Conservation (phyloP, 2,113 vertebrate genomes). For the Lepidothrix coronata region DNA sequence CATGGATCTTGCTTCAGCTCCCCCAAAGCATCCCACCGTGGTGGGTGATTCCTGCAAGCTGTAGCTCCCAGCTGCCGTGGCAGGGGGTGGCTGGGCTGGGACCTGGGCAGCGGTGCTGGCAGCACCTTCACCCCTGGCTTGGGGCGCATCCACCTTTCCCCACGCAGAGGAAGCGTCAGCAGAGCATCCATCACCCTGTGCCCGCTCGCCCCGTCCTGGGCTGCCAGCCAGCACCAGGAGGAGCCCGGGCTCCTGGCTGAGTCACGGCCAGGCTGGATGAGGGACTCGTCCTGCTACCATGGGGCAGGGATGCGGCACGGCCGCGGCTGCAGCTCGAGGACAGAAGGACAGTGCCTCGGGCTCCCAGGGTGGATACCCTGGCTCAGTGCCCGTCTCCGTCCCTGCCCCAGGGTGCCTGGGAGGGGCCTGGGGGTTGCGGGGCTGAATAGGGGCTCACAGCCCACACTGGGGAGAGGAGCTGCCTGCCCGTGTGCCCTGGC, state of each 20-base stretch:
- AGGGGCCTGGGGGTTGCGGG: fast-evolving
- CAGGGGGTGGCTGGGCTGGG: neutral
- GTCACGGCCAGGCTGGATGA: neutral
- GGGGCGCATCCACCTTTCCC: neutral
- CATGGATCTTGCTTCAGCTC: fast-evolving
- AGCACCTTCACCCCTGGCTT: neutral
- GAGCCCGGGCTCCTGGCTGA: neutral
- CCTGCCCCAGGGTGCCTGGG: neutral
- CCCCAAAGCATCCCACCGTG: fast-evolving
- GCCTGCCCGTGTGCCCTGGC: neutral
- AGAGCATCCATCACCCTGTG: conserved; percentile 15
- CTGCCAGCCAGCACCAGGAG: neutral
- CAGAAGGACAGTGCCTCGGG: fast-evolving
- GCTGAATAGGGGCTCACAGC: neutral
- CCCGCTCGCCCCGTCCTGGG: neutral
- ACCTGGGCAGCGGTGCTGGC: neutral
- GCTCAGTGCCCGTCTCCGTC: fast-evolving
- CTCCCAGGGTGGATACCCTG: fast-evolving
- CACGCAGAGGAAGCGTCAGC: conserved; percentile 12
- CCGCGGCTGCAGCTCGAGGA: fast-evolving
- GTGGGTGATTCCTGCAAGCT: fast-evolving
- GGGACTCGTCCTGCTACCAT: neutral
- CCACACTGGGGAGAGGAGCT: fast-evolving
- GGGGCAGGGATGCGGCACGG: neutral
- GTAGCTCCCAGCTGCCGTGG: neutral